Percentiles rank a stretch among this genome's conserved stretches.
Conservation (phyloP, 2,113 vertebrate genomes). For the Corythornis cristatus region DNA sequence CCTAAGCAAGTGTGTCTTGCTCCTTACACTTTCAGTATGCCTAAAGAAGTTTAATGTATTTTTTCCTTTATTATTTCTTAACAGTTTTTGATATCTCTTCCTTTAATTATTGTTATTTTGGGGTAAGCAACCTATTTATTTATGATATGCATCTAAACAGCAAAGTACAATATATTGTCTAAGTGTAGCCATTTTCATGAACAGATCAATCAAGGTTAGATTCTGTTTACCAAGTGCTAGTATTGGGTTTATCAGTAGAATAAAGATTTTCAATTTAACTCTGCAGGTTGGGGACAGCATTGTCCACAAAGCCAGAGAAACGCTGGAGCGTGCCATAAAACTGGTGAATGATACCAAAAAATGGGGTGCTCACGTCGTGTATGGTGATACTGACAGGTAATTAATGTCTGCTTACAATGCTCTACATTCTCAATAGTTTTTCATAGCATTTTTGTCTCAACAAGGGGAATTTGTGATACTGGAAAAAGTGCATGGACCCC, state of each 20-base stretch:
- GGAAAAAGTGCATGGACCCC: neutral
- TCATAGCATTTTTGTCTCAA: neutral
- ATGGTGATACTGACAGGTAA: conserved; percentile 98
- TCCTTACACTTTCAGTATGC: neutral
- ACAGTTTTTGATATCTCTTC: neutral
- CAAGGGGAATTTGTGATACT: neutral
- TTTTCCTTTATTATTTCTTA: neutral
- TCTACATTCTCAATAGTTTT: neutral
- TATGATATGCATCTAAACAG: neutral
- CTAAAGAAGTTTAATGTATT: neutral
- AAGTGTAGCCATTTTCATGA: neutral
- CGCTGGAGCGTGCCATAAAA: conserved; percentile 95
- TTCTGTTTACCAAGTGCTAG: neutral
- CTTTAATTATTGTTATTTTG: neutral
- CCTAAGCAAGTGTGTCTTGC: neutral
- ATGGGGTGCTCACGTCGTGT: conserved; percentile 95
- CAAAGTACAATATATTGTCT: neutral
- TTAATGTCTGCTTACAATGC: neutral
- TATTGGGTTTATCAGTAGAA: neutral
- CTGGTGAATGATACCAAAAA: conserved; percentile 96
- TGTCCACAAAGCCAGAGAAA: conserved; percentile 97
- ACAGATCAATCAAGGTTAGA: neutral
- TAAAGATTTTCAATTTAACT: neutral
- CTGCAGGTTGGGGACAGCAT: conserved; percentile 94
- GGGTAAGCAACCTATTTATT: neutral